Percentiles rank a stretch among this genome's conserved stretches.
phyloP scores from a whole-genome alignment of 2,888 invertebrate genomes.

The Halictus quadricinctus region DNA sequence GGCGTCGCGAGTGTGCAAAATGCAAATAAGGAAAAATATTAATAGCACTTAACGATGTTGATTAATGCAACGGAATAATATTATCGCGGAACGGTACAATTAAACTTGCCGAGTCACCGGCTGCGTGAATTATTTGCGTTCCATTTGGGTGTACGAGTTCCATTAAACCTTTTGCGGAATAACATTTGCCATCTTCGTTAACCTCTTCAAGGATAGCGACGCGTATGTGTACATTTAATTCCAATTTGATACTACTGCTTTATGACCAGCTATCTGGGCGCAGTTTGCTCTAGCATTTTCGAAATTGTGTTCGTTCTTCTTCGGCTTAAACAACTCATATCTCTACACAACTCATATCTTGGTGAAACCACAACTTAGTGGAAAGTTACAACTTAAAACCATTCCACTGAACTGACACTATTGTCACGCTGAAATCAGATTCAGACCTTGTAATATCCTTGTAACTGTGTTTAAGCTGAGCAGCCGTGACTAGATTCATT shows the following conservation, averaged over 20 bases:
- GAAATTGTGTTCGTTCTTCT: not conserved
- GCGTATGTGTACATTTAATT: not conserved
- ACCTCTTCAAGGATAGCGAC: not conserved
- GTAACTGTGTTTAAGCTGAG: not conserved
- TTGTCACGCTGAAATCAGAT: not conserved
- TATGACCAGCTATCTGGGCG: not conserved
- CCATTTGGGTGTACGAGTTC: not conserved
- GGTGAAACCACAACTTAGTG: not conserved
- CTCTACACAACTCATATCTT: not conserved
- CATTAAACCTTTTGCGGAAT: not conserved
- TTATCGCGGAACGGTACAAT: not conserved
- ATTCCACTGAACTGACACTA: not conserved
- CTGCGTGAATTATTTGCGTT: not conserved
- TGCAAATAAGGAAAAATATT: slow-evolving; percentile 8
- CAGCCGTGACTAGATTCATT: not conserved
- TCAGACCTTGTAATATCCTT: not conserved
- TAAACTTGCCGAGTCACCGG: not conserved
- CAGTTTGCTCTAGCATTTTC: not conserved
- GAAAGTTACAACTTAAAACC: not conserved
- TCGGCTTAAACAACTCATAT: not conserved
- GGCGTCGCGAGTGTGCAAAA: not conserved
- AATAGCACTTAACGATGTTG: not conserved
- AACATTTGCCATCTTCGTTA: not conserved
- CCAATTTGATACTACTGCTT: not conserved
- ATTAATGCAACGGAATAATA: slow-evolving; percentile 8